Evolutionary conservation across 2,113 vertebrate species (phyloP).

Genomic region (Opisthocomus hoazin): DNA sequence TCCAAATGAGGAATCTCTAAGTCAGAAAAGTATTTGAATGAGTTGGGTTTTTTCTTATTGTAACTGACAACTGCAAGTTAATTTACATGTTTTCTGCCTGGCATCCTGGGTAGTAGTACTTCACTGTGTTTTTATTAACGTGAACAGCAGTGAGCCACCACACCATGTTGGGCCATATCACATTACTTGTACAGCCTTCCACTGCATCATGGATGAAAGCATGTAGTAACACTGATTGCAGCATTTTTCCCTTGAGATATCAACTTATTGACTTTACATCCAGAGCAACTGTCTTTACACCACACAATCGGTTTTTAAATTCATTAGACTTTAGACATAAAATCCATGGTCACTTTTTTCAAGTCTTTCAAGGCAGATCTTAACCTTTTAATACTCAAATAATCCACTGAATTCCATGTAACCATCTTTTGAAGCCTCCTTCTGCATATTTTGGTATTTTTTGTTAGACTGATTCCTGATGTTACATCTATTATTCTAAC

Average conservation of each 20-base stretch:
- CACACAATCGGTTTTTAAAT: background rate
- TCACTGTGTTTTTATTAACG: background rate
- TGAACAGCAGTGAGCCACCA: background rate
- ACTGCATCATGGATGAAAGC: background rate
- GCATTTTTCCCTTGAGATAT: background rate
- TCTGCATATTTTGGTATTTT: background rate
- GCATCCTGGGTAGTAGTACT: background rate
- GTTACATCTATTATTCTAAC: background rate
- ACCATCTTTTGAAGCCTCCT: background rate
- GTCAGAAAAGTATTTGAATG: background rate
- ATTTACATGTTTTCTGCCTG: background rate
- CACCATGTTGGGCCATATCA: background rate
- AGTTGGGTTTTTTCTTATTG: background rate
- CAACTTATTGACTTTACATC: background rate
- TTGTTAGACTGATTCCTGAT: background rate
- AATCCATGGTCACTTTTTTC: background rate
- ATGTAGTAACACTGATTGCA: background rate
- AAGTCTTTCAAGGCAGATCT: background rate
- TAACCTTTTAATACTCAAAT: background rate
- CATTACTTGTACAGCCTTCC: background rate
- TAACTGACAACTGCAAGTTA: background rate
- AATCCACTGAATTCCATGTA: background rate
- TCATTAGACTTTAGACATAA: background rate
- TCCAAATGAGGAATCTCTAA: background rate
- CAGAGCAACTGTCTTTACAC: background rate